Evolutionary conservation across 1,140 invertebrate genomes (phyloP).

Genomic region (Eriosoma lanigerum): DNA sequence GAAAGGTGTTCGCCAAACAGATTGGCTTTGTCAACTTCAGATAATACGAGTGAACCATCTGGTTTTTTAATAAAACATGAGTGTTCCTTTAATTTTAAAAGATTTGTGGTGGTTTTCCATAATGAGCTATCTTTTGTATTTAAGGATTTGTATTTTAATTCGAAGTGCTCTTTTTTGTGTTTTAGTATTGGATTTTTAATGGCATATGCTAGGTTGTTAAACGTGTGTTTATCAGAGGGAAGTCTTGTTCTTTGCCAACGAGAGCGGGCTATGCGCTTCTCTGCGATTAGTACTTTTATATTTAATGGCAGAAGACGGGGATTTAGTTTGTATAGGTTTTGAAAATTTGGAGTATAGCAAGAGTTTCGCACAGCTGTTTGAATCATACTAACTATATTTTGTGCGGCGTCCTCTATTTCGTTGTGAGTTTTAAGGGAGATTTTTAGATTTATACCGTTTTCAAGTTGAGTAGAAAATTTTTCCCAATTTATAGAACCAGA

Average conservation of each 20-base stretch:
- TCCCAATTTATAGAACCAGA: not conserved
- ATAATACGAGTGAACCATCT: not conserved
- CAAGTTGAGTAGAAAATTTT: not conserved
- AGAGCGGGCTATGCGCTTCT: not conserved
- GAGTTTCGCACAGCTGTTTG: not conserved
- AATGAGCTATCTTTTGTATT: not conserved
- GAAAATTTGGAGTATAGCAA: not conserved
- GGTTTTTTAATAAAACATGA: not conserved
- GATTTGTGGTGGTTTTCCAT: not conserved
- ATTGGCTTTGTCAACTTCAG: not conserved
- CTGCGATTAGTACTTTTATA: not conserved
- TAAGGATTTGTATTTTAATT: not conserved
- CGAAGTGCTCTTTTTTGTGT: not conserved
- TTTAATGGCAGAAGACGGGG: not conserved
- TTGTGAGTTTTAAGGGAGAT: not conserved
- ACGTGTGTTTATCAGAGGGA: not conserved
- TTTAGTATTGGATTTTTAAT: not conserved
- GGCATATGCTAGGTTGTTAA: not conserved
- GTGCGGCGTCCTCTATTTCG: not conserved
- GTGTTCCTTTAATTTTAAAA: not conserved
- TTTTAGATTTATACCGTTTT: not conserved
- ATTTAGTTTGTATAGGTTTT: not conserved
- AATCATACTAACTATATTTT: not conserved
- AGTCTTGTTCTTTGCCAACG: not conserved
- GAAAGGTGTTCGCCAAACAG: not conserved